These are phyloP conservation scores for Eunapius fragilis DNA, from an alignment of 37 sponge, comb jelly and placozoan genomes.

Conservation along the genomic window DNA sequence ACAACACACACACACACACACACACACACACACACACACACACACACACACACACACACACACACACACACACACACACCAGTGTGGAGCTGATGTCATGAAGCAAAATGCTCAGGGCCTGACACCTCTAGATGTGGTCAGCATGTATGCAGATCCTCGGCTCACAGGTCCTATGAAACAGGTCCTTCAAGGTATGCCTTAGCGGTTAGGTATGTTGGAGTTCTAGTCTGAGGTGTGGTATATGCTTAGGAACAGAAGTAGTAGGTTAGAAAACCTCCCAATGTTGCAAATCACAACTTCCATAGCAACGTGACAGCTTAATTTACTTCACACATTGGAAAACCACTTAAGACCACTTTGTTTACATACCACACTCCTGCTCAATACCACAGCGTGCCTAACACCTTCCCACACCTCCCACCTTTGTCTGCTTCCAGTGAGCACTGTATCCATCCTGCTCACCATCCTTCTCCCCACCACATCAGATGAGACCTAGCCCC, in stretches of 20 bases:
- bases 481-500: too few species aligned
- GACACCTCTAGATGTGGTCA: slow-evolving; percentile 77
- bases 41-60: background rate
- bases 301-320: background rate
- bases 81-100: slow-evolving; percentile 73
- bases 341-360: background rate
- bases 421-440: too few species aligned
- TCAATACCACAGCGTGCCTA: background rate
- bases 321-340: background rate
- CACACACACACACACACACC: background rate
- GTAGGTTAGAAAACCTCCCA: too few species aligned
- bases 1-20: too few species aligned
- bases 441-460: too few species aligned
- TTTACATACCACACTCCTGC: background rate
- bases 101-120: slow-evolving; percentile 58
- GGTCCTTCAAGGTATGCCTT: slow-evolving; percentile 63
- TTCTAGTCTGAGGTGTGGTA: background rate
- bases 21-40: too few species aligned
- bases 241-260: too few species aligned
- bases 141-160: slow-evolving; percentile 82
- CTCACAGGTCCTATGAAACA: slow-evolving; percentile 72
- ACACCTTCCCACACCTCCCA: background rate
- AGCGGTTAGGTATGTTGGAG: background rate
- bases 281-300: background rate
- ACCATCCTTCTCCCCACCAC: too few species aligned